These are phyloP conservation scores for Palythoa grandiflora DNA, from an alignment of 92 coral and sea anemone species.

Conservation along the genomic window DNA sequence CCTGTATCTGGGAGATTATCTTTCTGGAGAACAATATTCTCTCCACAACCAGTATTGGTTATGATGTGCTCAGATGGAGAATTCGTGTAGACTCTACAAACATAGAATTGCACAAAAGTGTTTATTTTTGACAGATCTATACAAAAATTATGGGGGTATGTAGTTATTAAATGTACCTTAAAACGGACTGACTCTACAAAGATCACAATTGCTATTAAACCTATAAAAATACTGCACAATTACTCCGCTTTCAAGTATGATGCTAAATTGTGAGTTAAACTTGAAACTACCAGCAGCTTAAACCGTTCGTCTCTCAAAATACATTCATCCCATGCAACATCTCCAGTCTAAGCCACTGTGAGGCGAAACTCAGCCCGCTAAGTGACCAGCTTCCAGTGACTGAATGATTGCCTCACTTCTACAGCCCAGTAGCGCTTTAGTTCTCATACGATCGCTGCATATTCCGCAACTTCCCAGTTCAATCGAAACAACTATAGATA, in stretches of 20 bases:
- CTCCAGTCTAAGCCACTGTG: neutral
- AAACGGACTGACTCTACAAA: neutral
- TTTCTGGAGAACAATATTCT: constrained; percentile 70
- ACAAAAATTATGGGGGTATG: neutral
- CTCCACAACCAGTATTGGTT: constrained; percentile 61
- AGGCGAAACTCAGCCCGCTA: neutral
- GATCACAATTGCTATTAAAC: no score
- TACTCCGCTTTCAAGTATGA: no score
- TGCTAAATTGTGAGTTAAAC: no score
- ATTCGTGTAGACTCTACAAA: constrained; percentile 80
- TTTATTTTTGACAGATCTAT: neutral
- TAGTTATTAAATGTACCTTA: neutral
- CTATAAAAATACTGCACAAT: no score
- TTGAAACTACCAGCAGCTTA: no score
- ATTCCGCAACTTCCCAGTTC: neutral
- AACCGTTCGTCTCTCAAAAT: no score
- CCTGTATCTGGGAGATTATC: constrained; percentile 98
- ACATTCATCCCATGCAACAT: no score
- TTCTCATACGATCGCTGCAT: no score
- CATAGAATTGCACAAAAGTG: neutral
- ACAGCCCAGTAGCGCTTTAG: no score
- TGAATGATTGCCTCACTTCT: no score
- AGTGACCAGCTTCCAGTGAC: no score
- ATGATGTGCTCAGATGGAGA: constrained; percentile 81
- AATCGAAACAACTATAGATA: neutral